phyloP scores from a whole-genome alignment of 2,113 vertebrate species.

The Chlorocebus sabaeus region DNA sequence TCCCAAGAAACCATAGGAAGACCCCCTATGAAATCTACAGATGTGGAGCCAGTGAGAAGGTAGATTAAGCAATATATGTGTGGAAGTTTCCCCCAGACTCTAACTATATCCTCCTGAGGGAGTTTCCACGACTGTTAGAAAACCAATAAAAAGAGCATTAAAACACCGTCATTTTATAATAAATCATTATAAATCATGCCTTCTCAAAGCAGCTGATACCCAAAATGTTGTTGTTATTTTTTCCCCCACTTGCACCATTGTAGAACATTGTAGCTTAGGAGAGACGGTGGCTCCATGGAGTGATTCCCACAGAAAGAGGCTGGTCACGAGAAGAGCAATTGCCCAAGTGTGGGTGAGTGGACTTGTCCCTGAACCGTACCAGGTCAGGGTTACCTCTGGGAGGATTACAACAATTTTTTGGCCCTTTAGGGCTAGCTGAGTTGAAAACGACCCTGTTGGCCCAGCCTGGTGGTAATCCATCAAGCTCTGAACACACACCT shows the following conservation, averaged over 20 bases:
- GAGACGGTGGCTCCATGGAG: neutral
- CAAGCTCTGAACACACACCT: neutral
- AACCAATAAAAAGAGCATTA: neutral
- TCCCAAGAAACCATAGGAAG: neutral
- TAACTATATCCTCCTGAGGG: neutral
- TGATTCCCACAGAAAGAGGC: neutral
- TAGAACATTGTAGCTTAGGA: neutral
- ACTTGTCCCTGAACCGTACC: rapidly evolving
- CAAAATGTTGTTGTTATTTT: neutral
- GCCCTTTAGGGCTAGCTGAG: too few species aligned
- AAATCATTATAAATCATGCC: neutral
- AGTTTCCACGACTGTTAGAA: neutral
- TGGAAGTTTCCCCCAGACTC: neutral
- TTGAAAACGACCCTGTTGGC: neutral
- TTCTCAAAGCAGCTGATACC: neutral
- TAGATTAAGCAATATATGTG: neutral
- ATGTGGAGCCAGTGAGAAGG: neutral
- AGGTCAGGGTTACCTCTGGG: neutral
- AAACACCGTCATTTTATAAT: neutral
- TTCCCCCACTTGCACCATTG: neutral
- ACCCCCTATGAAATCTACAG: too few species aligned
- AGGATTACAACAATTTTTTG: neutral
- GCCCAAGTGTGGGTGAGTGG: neutral
- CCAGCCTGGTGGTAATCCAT: neutral
- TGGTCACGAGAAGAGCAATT: neutral